Evolutionary conservation across 2,113 vertebrate species (phyloP).

Genomic region (Centropus bengalensis): DNA sequence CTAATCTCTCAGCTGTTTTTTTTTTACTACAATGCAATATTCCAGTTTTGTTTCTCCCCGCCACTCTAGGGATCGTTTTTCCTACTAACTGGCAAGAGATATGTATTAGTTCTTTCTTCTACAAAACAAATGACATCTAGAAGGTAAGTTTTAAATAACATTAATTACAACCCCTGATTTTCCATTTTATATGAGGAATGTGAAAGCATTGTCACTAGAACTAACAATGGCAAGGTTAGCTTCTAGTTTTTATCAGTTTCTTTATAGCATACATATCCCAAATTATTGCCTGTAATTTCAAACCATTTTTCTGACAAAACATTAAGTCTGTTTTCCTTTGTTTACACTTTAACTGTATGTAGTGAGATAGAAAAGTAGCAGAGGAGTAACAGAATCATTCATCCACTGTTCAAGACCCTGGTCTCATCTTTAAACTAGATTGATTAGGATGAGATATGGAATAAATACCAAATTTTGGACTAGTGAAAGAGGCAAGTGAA

Average conservation of each 20-base stretch:
- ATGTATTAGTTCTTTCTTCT: not conserved
- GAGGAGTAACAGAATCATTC: not conserved
- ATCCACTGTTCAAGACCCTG: not conserved
- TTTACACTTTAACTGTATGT: not conserved
- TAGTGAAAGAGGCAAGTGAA: not conserved
- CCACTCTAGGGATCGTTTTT: not conserved
- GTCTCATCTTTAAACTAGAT: not conserved
- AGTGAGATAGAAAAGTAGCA: not conserved
- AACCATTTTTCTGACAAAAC: not conserved
- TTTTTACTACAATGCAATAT: conserved; percentile 12
- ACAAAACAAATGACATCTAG: not conserved
- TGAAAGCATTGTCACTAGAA: not conserved
- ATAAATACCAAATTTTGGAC: not conserved
- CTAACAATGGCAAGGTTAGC: not conserved
- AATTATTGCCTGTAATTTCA: not conserved
- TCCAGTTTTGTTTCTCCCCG: not conserved
- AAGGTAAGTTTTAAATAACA: not conserved
- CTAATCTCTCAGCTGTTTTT: not conserved
- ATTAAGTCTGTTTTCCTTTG: not conserved
- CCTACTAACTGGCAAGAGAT: not conserved
- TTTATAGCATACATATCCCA: not conserved
- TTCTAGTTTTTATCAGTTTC: not conserved
- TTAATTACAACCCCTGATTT: not conserved
- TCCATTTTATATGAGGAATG: not conserved
- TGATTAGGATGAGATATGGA: not conserved